Evolutionary conservation across 2,797 vertebrate genomes (phyloP), one percentile per base, ranked within the genome.

Genomic region (Phrynocephalus vlangalii): DNA sequence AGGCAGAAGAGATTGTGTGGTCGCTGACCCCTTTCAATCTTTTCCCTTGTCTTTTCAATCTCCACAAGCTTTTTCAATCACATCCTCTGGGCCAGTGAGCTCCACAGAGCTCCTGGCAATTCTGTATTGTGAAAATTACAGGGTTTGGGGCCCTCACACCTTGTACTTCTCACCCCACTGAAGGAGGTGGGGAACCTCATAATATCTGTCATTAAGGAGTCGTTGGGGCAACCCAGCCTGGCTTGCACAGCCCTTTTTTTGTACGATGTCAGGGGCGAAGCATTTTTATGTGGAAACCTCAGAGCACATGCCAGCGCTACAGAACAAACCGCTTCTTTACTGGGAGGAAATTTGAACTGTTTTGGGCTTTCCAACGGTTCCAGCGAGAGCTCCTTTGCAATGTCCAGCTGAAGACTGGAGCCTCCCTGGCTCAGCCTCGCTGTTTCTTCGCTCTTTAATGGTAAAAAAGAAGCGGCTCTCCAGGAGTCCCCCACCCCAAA

Each of bases 201-300:
- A 26, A 5, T 28, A 5, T 70, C 6, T 48, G 60, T 68, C 24
- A 11, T 50, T 68, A 52, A 6, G 24, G 26, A 52, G 44, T 10
- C 16, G 18, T 80, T 75, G 76, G 60, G 13, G 82, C 6, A 73
- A n/a, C 33, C 4, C 26, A 33, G 78, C 16, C 44, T 38, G 56
- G 60, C 68, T 13, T 52, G 52, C 2, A 6, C 50, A 48, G 66
- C 16, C 1, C 28, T 78, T 24, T 48, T 44, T 44, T 73, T 38
- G 71, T 26, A 88, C 50, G 87, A 30, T 79, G 82, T 84, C 87
- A 88, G 83, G 68, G 28, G 52, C 76, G 26, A 50, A 77, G n/a
- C 18, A 73, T 80, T 88, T 80, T 84, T 84, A 79, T 67, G n/a
- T 79, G 82, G 70, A 66, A 63, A 79, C 68, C 77, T 84, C 44